phyloP scores from a whole-genome alignment of 2,797 vertebrate species.

The Peromyscus melanophrys region DNA sequence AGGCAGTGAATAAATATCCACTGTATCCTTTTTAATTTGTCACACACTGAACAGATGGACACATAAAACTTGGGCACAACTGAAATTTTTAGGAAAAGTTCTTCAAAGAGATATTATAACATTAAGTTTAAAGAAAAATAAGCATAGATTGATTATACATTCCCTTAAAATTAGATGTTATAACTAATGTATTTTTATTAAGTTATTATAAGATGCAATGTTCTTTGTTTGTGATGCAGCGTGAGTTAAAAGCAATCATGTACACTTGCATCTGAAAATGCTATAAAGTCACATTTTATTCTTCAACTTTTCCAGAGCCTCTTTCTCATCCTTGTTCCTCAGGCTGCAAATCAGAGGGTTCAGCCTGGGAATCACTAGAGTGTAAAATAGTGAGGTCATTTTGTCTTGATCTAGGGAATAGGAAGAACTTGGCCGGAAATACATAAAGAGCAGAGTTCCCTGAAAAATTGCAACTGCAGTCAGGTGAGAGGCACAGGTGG shows the following conservation, averaged over 20 bases:
- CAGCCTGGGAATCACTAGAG: not conserved
- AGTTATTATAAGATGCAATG: not conserved
- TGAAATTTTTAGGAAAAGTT: not conserved
- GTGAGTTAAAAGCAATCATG: not conserved
- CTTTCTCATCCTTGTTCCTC: not conserved
- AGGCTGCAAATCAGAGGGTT: not conserved
- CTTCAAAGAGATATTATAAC: not conserved
- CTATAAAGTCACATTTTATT: not conserved
- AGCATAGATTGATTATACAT: not conserved
- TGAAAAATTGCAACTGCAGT: not conserved
- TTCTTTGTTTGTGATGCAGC: not conserved
- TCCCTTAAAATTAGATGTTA: not conserved
- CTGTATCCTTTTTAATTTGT: not conserved
- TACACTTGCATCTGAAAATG: not conserved
- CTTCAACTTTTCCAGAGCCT: not conserved
- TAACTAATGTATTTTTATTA: not conserved
- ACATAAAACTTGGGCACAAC: not conserved
- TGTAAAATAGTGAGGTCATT: not conserved
- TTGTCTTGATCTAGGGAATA: not conserved
- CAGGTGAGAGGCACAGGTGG: not conserved
- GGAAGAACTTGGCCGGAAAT: not conserved
- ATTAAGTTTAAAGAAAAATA: not conserved
- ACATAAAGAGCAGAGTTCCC: not conserved
- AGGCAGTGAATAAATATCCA: not conserved
- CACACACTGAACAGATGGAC: too few relatives aligned